Conservation (phyloP, 2,797 vertebrate genomes). For the Carcharodon carcharias region DNA sequence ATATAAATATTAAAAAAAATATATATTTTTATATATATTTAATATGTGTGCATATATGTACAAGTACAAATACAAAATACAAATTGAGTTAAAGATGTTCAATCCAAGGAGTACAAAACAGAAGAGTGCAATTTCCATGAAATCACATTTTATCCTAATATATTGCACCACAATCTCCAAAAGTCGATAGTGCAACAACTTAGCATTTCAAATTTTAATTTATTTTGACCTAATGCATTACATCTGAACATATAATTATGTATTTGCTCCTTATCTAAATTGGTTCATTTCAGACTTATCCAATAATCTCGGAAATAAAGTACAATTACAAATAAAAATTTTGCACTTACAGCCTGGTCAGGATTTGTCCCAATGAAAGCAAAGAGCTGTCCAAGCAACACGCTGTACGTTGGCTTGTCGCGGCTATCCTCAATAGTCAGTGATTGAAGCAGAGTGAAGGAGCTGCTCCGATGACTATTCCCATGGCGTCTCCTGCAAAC, state of each 20-base stretch:
- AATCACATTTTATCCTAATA: background rate
- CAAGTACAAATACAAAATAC: too few relatives aligned
- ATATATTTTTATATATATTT: too few relatives aligned
- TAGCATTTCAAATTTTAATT: background rate
- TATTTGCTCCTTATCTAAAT: background rate
- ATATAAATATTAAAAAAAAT: background rate
- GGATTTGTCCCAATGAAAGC: constrained; percentile 95
- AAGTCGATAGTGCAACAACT: background rate
- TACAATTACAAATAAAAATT: background rate
- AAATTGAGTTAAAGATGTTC: background rate
- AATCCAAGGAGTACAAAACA: background rate
- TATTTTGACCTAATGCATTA: background rate
- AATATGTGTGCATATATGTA: too few relatives aligned
- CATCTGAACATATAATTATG: background rate
- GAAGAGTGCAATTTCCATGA: background rate
- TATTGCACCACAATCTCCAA: background rate
- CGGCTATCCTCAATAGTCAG: constrained; percentile 81
- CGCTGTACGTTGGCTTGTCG: constrained; percentile 92
- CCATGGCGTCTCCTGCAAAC: constrained; percentile 73
- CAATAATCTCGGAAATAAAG: background rate
- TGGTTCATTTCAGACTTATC: background rate
- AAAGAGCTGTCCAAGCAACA: constrained; percentile 92
- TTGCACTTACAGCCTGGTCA: constrained; percentile 78
- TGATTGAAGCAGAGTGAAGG: constrained; percentile 91
- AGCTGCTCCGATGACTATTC: constrained; percentile 89